These are phyloP conservation scores for Halcyon leucocephala DNA, from an alignment of 2,797 vertebrate species.

Conservation along the genomic window DNA sequence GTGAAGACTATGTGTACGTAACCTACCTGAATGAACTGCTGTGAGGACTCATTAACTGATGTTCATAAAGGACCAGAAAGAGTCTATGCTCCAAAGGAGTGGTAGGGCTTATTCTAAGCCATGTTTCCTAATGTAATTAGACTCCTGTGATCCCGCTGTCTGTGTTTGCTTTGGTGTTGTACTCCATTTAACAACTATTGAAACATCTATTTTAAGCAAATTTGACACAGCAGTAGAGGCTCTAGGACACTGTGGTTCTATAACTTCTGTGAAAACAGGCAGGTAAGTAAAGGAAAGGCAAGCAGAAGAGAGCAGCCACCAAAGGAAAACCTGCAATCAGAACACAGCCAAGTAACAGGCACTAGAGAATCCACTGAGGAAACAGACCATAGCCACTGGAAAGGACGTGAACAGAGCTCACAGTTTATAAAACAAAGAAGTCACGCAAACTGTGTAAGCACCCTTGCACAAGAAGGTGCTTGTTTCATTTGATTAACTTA, in stretches of 20 bases:
- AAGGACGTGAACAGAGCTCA: neutral
- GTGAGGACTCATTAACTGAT: neutral
- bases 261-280: neutral
- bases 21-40: neutral
- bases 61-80: neutral
- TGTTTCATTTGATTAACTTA: slow-evolving; percentile 5
- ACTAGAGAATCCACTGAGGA: neutral
- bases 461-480: neutral
- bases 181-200: neutral
- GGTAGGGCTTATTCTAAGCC: neutral
- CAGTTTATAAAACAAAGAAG: neutral
- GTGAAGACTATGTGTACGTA: neutral
- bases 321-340: neutral
- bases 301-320: neutral
- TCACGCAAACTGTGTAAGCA: neutral
- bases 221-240: neutral
- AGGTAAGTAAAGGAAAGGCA: neutral
- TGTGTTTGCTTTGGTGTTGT: neutral
- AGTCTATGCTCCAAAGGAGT: neutral
- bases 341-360: neutral
- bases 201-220: neutral
- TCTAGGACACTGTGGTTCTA: neutral
- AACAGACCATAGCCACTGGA: neutral
- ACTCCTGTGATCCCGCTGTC: neutral
- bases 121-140: neutral